Evolutionary conservation across 2,888 invertebrate species (phyloP).

Genomic region (Rhorus exstirpatorius): DNA sequence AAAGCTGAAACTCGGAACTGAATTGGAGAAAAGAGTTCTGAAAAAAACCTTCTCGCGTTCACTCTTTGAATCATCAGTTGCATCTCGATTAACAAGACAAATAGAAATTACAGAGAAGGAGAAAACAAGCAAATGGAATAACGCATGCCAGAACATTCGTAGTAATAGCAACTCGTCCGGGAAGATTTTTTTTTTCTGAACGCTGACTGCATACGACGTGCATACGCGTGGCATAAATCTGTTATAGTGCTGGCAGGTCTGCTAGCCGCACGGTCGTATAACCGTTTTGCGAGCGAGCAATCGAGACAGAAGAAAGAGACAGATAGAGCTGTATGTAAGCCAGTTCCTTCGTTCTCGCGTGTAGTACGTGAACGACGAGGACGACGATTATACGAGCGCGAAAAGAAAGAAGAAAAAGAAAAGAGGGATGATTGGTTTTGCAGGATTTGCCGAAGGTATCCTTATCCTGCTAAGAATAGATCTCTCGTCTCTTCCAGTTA

Average conservation of each 20-base stretch:
- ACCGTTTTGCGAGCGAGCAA: conserved; percentile 69
- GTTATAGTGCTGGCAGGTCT: conserved; percentile 63
- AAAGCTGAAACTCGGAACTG: neutral
- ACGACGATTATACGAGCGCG: conserved; percentile 39
- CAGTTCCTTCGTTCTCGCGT: conserved; percentile 42
- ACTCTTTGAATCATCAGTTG: neutral
- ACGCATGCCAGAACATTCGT: conserved; percentile 43
- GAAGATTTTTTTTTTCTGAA: conserved; percentile 22
- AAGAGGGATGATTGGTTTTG: conserved; percentile 48
- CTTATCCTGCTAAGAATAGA: conserved; percentile 57
- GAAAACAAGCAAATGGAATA: conserved; percentile 35
- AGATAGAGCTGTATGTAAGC: conserved; percentile 34
- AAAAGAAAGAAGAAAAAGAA: conserved; percentile 41
- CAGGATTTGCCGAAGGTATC: conserved; percentile 42
- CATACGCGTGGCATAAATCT: conserved; percentile 70
- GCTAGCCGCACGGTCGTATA: conserved; percentile 66
- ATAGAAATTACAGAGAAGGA: conserved; percentile 17
- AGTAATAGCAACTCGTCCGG: conserved; percentile 44
- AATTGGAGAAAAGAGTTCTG: neutral
- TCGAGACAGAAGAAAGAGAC: conserved; percentile 53
- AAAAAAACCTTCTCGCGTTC: neutral
- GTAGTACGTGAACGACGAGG: conserved; percentile 40
- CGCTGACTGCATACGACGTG: conserved; percentile 56
- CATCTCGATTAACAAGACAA: conserved; percentile 20
- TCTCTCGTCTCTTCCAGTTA: conserved; percentile 7